Conservation (phyloP, 1,140 invertebrate genomes). For the Drosophila paulistorum region DNA sequence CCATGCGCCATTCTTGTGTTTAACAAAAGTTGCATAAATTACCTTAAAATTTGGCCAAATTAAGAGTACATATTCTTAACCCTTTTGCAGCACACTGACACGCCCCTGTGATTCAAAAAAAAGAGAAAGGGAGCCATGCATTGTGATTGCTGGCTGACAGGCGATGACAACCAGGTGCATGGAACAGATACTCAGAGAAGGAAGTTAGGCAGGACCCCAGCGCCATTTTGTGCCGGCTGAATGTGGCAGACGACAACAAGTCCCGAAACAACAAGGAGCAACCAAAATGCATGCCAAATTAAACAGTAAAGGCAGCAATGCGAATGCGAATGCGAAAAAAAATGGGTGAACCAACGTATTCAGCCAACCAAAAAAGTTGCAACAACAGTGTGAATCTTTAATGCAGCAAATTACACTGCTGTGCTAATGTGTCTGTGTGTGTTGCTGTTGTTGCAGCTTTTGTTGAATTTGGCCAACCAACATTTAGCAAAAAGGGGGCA, state of each 20-base stretch:
- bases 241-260: conserved; percentile 71
- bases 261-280: conserved; percentile 37
- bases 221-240: conserved; percentile 75
- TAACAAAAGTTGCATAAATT: conserved; percentile 58
- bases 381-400: conserved; percentile 72
- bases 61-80: conserved; percentile 53
- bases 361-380: conserved; percentile 51
- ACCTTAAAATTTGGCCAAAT: conserved; percentile 62
- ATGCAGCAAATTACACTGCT: conserved; percentile 61
- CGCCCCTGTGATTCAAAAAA: conserved; percentile 20
- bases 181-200: background rate
- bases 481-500: conserved; percentile 56
- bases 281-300: conserved; percentile 61
- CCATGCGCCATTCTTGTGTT: background rate
- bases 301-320: conserved; percentile 51
- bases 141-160: conserved; percentile 46
- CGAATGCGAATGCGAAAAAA: conserved; percentile 38
- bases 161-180: conserved; percentile 52
- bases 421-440: conserved; percentile 19
- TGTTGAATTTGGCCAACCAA: conserved; percentile 59
- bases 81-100: conserved; percentile 30
- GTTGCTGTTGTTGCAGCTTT: conserved; percentile 28
- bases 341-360: conserved; percentile 53
- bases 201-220: conserved; percentile 35
- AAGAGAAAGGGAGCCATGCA: conserved; percentile 15